These are phyloP conservation scores for Drosophila navojoa DNA, from an alignment of 1,140 invertebrate species.

Conservation along the genomic window DNA sequence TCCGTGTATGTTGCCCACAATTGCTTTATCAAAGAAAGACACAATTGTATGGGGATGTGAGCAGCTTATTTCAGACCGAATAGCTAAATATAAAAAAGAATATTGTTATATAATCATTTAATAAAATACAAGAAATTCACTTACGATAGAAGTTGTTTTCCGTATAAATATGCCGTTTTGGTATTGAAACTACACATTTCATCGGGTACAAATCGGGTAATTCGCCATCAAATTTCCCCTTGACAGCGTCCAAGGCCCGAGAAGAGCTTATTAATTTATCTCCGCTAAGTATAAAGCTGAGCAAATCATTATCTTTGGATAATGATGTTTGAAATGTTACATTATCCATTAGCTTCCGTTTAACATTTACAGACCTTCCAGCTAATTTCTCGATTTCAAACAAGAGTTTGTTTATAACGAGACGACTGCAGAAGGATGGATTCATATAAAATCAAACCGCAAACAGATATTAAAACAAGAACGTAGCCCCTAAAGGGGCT, in stretches of 20 bases:
- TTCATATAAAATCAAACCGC: neutral
- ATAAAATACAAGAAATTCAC: constrained; percentile 69
- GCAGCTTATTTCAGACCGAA: constrained; percentile 83
- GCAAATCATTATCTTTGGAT: constrained; percentile 86
- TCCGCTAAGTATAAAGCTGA: constrained; percentile 87
- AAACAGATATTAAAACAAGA: too few species aligned
- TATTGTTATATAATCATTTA: neutral
- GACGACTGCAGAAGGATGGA: constrained; percentile 86
- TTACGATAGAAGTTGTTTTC: constrained; percentile 88
- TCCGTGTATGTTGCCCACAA: constrained; percentile 88
- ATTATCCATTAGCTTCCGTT: constrained; percentile 86
- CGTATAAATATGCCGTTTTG: constrained; percentile 87
- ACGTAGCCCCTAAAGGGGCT: too few species aligned
- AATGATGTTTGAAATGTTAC: constrained; percentile 85
- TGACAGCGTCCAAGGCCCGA: constrained; percentile 86
- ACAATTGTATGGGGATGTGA: constrained; percentile 90
- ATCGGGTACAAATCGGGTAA: constrained; percentile 90
- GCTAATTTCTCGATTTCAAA: constrained; percentile 88
- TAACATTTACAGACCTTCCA: constrained; percentile 85
- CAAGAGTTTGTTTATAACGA: constrained; percentile 88
- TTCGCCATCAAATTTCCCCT: constrained; percentile 83
- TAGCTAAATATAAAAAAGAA: constrained; percentile 83
- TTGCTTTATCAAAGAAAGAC: constrained; percentile 87
- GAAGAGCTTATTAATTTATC: constrained; percentile 88
- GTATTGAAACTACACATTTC: constrained; percentile 88